Evolutionary conservation across 2,113 vertebrate genomes (phyloP).

Genomic region (Corythornis vintsioides): DNA sequence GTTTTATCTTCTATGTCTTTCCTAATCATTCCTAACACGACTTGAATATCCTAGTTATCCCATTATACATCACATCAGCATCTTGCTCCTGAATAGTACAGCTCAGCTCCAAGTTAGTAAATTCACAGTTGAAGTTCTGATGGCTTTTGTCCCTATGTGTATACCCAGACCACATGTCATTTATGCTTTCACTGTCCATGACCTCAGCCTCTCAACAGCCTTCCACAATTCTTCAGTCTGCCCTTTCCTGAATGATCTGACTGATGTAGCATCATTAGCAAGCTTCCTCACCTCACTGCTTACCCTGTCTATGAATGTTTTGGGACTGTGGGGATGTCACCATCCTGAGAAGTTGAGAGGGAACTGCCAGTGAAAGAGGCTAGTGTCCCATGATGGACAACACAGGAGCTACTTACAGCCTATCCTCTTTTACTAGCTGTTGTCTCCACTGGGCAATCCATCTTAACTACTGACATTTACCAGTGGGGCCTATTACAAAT

Average conservation of each 20-base stretch:
- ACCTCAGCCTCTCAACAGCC: background rate
- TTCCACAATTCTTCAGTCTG: background rate
- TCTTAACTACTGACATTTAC: constrained; percentile 1
- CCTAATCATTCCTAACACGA: background rate
- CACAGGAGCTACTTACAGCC: background rate
- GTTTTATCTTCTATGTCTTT: background rate
- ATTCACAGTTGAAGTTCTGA: background rate
- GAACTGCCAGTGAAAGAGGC: background rate
- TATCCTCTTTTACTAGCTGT: background rate
- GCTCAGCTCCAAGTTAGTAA: background rate
- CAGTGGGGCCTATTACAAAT: constrained; percentile 9
- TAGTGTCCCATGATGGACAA: rapidly evolving
- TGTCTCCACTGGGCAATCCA: background rate
- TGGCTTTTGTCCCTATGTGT: background rate
- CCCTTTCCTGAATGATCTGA: background rate
- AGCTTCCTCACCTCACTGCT: background rate
- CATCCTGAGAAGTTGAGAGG: background rate
- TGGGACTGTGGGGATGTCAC: background rate
- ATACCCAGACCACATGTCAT: background rate
- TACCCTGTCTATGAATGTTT: background rate
- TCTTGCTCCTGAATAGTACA: background rate
- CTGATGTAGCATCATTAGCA: background rate
- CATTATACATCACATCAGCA: background rate
- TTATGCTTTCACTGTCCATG: background rate
- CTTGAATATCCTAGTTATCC: background rate